These are phyloP conservation scores for Sebastes nivosus DNA, from an alignment of 2,797 vertebrate species.

Conservation along the genomic window DNA sequence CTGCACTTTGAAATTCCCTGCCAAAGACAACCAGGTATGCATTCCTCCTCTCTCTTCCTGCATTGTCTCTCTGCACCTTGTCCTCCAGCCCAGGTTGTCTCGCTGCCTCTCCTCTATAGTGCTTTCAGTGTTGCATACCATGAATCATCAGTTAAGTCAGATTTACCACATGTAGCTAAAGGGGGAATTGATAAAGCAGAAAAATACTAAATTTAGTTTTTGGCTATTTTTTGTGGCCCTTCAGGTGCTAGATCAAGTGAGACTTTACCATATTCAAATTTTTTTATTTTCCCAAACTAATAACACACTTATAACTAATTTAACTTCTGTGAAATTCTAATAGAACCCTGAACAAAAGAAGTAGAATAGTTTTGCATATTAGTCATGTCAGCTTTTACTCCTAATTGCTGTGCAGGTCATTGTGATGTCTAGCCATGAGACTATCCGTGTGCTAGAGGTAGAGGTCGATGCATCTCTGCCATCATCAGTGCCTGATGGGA, in stretches of 20 bases:
- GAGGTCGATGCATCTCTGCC: slow-evolving; percentile 87
- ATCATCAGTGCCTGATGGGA: slow-evolving; percentile 64
- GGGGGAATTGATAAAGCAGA: background rate
- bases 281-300: background rate
- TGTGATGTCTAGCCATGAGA: slow-evolving; percentile 97
- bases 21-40: slow-evolving; percentile 76
- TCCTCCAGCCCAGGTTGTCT: slow-evolving; percentile 60
- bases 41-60: slow-evolving; percentile 55
- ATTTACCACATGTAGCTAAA: slow-evolving; percentile 1
- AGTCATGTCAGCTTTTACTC: background rate
- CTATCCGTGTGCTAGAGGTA: slow-evolving; percentile 93
- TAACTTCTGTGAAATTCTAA: background rate
- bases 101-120: slow-evolving; percentile 37
- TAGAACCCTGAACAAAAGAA: background rate
- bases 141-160: slow-evolving; percentile 31
- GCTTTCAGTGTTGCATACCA: slow-evolving; percentile 60
- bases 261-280: background rate
- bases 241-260: background rate
- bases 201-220: background rate
- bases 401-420: slow-evolving; percentile 85
- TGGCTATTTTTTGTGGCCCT: background rate
- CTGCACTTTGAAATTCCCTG: slow-evolving; percentile 84
- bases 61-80: slow-evolving; percentile 59
- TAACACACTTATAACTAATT: background rate
- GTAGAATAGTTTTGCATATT: background rate